Conservation (phyloP, 2,888 invertebrate genomes). For the Callosobruchus maculatus region DNA sequence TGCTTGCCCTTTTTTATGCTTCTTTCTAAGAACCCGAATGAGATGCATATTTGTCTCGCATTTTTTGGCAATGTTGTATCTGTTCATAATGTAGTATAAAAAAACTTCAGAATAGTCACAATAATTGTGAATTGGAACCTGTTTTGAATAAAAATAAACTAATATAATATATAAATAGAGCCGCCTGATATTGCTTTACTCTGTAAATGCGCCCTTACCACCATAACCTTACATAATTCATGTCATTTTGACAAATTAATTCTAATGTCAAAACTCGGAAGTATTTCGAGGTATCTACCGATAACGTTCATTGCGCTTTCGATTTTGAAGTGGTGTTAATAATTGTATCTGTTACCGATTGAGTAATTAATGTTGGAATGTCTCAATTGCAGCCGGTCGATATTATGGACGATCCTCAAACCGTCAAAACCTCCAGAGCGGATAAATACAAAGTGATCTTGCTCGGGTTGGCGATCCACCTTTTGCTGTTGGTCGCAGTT, state of each 20-base stretch:
- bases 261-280: background rate
- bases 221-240: background rate
- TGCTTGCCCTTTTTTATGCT: too few relatives aligned
- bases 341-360: background rate
- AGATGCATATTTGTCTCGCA: too few relatives aligned
- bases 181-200: background rate
- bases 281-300: too few relatives aligned
- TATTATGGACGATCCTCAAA: background rate
- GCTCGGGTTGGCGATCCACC: constrained; percentile 62
- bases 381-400: background rate
- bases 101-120: too few relatives aligned
- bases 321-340: background rate
- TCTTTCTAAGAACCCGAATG: too few relatives aligned
- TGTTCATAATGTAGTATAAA: too few relatives aligned
- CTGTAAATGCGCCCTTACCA: background rate
- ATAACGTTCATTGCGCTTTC: background rate
- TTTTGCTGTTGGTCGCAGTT: constrained; percentile 75
- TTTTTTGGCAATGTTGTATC: too few relatives aligned
- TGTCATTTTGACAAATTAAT: background rate
- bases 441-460: constrained; percentile 29
- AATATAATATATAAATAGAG: too few relatives aligned
- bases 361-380: background rate
- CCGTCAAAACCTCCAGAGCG: background rate
- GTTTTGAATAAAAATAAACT: too few relatives aligned
- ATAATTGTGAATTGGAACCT: too few relatives aligned